Evolutionary conservation across 2,888 invertebrate genomes (phyloP).

Genomic region (Myopa tessellatipennis): DNA sequence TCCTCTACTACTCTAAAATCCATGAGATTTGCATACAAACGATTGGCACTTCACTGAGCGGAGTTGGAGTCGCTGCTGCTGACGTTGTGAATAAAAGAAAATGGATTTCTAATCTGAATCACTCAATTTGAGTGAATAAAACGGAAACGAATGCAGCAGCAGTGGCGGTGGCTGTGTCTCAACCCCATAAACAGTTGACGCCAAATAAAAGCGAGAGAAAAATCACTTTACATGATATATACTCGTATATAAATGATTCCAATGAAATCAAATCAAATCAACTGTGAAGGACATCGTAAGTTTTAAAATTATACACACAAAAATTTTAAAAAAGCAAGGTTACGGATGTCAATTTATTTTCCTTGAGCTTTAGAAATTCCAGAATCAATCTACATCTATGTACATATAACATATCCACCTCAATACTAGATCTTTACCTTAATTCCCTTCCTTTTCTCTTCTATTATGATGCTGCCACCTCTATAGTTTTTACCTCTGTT

Average conservation of each 20-base stretch:
- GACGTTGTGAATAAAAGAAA: conserved; percentile 33
- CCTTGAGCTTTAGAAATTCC: background rate
- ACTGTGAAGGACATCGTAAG: background rate
- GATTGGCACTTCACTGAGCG: conserved; percentile 12
- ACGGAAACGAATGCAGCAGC: conserved; percentile 28
- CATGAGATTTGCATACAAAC: conserved; percentile 38
- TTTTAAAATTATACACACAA: background rate
- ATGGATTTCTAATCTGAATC: conserved; percentile 39
- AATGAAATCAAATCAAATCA: conserved; percentile 21
- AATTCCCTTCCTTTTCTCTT: too few relatives aligned
- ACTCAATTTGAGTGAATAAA: conserved; percentile 39
- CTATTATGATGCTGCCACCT: too few relatives aligned
- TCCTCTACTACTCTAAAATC: background rate
- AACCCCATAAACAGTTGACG: background rate
- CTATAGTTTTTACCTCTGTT: too few relatives aligned
- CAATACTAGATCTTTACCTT: too few relatives aligned
- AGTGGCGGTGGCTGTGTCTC: background rate
- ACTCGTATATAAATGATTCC: background rate
- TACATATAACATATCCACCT: too few relatives aligned
- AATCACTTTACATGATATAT: background rate
- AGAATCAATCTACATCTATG: too few relatives aligned
- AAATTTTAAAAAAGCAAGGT: background rate
- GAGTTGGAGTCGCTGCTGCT: background rate
- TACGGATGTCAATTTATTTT: too few relatives aligned
- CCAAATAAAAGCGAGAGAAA: conserved; percentile 19